A percentile compares a stretch with the other conserved stretches of the same genome.
These are phyloP conservation scores for Marmota flaviventris DNA, from an alignment of 2,113 vertebrate genomes.

Conservation along the genomic window DNA sequence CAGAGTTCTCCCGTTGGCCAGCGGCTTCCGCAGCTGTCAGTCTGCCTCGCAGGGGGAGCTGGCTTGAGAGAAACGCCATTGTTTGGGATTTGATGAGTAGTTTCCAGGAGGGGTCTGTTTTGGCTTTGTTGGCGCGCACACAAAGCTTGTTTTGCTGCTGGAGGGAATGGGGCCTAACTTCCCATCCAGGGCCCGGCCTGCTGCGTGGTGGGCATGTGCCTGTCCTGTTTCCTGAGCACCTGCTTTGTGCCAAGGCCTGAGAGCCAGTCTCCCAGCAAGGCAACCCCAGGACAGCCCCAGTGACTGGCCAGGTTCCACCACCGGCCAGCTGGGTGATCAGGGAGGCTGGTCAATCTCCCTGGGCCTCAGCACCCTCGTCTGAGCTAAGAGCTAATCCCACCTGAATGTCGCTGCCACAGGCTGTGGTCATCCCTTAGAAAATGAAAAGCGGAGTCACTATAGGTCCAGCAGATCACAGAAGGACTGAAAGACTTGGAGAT, in stretches of 20 bases:
- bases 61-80: slow-evolving; percentile 59
- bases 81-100: slow-evolving; percentile 56
- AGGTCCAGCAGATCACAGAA: neutral
- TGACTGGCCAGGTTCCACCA: fast-evolving
- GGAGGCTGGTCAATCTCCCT: fast-evolving
- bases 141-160: neutral
- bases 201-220: neutral
- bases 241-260: neutral
- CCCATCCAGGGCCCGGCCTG: neutral
- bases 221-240: neutral
- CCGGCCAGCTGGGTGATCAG: fast-evolving
- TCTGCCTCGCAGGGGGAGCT: neutral
- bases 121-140: slow-evolving; percentile 59
- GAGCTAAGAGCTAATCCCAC: neutral
- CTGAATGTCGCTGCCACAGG: neutral
- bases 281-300: neutral
- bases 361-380: neutral
- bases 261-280: neutral
- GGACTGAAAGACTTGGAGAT: neutral
- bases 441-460: neutral
- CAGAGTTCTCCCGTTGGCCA: fast-evolving
- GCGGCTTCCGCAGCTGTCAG: neutral
- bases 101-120: slow-evolving; percentile 69
- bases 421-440: neutral
- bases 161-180: neutral